Evolutionary conservation across 2,797 vertebrate genomes (phyloP), one percentile per base, ranked within the genome.

Genomic region (Falco rusticolus): DNA sequence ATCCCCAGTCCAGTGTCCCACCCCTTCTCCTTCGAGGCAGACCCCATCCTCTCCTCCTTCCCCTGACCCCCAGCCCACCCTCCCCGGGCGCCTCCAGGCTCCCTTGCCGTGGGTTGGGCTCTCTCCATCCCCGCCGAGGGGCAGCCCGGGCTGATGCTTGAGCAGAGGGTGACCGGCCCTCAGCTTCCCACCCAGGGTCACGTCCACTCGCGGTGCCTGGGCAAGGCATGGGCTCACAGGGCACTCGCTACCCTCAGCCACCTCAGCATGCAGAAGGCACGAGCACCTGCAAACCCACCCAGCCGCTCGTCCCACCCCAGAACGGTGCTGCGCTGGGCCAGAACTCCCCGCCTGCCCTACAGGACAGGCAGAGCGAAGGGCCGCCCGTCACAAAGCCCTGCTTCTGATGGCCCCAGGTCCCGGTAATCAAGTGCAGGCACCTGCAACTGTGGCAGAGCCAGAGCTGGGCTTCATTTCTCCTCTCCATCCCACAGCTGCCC

Each of bases 301-400:
- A 17, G 29, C 57, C 1, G 0, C 22, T 37, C 24, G 14, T 31
- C 1, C 0, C 50, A 31, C 9, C 45, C 29, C 50, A 9, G 13
- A 43, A 16, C 0, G 0, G 21, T 0, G 5, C 41, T 1, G 0
- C 0, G 5, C 39, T 21, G 18, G 33, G 16, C 25, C 14, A 18
- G 53, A 70, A 53, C 51, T 65, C 48, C 60, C 24, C 3, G 1
- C 31, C 45, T 29, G 34, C 31, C 20, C 24, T 13, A 39, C 11
- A 10, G 43, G 43, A 57, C 6, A 3, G 6, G 28, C 72, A 87
- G 51, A 80, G n/a, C n/a, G 33, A 64, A 60, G 28, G 28, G 13
- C 61, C 78, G 56, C 20, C 1, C 1, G 4, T 43, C 77, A 6
- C 1, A 0, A 41, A 87, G 29, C 34, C 63, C 34, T 37, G 24